A percentile compares a stretch with the other conserved stretches of the same genome.
phyloP scores from a whole-genome alignment of 2,888 invertebrate genomes.

The Lepidocyrtoides sp. region DNA sequence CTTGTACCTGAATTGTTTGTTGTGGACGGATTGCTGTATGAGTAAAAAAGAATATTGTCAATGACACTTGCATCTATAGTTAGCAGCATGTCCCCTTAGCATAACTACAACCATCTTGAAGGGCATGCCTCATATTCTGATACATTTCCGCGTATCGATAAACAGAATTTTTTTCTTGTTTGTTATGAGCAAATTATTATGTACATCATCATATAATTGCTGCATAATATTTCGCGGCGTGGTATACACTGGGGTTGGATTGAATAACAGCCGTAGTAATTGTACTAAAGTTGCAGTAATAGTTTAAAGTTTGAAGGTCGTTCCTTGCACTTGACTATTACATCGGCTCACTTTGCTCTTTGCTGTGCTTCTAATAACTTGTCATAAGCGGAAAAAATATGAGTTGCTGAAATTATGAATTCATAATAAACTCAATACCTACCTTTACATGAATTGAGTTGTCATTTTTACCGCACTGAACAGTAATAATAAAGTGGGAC shows the following conservation, averaged over 20 bases:
- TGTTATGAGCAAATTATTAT: not conserved
- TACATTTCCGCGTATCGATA: conserved; percentile 16
- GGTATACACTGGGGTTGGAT: not conserved
- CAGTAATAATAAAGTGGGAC: not conserved
- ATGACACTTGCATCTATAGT: not conserved
- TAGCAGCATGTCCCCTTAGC: not conserved
- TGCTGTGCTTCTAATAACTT: not conserved
- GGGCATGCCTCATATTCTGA: conserved; percentile 5
- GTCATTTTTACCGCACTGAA: not conserved
- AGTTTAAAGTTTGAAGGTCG: conserved; percentile 43
- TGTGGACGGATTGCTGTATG: not conserved
- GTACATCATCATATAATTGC: not conserved
- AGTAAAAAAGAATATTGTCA: conserved; percentile 25
- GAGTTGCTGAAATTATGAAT: conserved; percentile 1
- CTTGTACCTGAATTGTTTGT: not conserved
- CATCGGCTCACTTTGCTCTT: not conserved
- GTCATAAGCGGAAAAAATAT: conserved; percentile 32
- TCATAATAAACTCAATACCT: not conserved
- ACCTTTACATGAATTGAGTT: conserved; percentile 14
- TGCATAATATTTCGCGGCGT: no score
- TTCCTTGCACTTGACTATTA: conserved; percentile 56
- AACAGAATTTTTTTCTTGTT: not conserved
- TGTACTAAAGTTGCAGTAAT: conserved; percentile 36
- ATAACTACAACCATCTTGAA: not conserved
- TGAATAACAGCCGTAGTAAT: conserved; percentile 13